A percentile compares a stretch with the other conserved stretches of the same genome.
phyloP scores from a whole-genome alignment of 1,140 invertebrate genomes.

The Oreohelix idahoensis region DNA sequence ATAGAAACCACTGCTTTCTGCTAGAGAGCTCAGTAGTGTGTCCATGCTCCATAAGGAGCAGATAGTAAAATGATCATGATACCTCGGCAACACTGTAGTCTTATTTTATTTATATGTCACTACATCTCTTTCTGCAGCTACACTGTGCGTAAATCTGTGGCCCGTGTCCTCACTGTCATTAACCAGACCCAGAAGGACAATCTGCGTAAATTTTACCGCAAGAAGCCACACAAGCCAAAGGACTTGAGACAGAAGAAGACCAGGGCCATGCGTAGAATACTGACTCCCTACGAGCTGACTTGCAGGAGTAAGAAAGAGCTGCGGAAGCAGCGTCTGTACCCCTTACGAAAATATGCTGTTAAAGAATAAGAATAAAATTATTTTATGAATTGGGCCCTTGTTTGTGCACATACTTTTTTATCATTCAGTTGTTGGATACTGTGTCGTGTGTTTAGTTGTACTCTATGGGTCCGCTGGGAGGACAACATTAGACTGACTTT shows the following conservation, averaged over 20 bases:
- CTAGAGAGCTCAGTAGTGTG: no score
- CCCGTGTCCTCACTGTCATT: slow-evolving; percentile 97
- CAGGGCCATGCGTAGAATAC: slow-evolving; percentile 85
- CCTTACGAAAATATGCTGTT: slow-evolving; percentile 92
- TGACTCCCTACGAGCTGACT: slow-evolving; percentile 87
- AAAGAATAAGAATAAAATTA: slow-evolving; percentile 97
- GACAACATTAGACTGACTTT: no score
- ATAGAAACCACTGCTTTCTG: no score
- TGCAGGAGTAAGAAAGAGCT: slow-evolving; percentile 92
- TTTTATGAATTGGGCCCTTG: no score
- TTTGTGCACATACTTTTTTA: no score
- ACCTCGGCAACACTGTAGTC: no score
- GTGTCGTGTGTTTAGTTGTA: no score
- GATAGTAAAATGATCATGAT: no score
- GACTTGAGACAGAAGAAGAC: slow-evolving; percentile 98
- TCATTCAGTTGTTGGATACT: no score
- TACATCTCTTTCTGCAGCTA: slow-evolving; percentile 82
- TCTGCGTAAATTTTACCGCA: slow-evolving; percentile 92
- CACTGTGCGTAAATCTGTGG: slow-evolving; percentile 97
- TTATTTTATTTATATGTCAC: no score
- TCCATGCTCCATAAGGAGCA: no score
- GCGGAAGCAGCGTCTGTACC: slow-evolving; percentile 87
- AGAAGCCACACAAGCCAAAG: slow-evolving; percentile 96
- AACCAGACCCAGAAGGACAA: slow-evolving; percentile 99
- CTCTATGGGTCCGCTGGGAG: no score